Conservation (phyloP, 1,140 invertebrate genomes). For the Drosophila virilis region DNA sequence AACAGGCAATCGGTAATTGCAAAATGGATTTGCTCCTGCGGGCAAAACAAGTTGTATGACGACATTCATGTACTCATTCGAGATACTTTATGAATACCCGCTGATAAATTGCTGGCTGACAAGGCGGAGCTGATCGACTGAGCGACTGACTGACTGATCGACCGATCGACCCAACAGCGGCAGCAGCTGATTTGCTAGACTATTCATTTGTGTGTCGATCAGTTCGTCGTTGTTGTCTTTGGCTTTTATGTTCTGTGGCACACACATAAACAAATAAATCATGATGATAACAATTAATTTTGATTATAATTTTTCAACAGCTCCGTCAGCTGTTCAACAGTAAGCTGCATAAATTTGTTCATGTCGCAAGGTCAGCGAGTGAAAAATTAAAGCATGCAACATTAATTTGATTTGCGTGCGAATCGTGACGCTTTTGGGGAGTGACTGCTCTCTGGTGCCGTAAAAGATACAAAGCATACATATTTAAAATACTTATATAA, state of each 20-base stretch:
- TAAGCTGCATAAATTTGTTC: constrained; percentile 68
- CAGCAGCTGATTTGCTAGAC: constrained; percentile 31
- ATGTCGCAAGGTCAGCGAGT: constrained; percentile 69
- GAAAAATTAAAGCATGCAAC: constrained; percentile 73
- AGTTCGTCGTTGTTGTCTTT: constrained; percentile 58
- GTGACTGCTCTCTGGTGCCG: constrained; percentile 14
- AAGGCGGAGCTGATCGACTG: constrained; percentile 46
- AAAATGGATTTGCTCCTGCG: constrained; percentile 70
- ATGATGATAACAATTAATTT: constrained; percentile 82
- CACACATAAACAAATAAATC: constrained; percentile 62
- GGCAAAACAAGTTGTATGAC: constrained; percentile 71
- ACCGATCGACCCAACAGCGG: constrained; percentile 5
- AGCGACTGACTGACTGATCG: constrained; percentile 47
- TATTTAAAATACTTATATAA: constrained; percentile 18
- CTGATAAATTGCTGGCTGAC: constrained; percentile 50
- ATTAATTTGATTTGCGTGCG: constrained; percentile 82
- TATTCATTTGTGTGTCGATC: constrained; percentile 62
- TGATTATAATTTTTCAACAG: constrained; percentile 70
- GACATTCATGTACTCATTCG: constrained; percentile 43
- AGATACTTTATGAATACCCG: constrained; percentile 24
- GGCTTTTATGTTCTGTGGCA: constrained; percentile 57
- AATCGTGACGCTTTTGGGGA: constrained; percentile 50
- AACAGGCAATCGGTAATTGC: constrained; percentile 62
- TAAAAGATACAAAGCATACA: constrained; percentile 17
- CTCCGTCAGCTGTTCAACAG: constrained; percentile 15